Evolutionary conservation across 2,888 invertebrate genomes (phyloP), one percentile per base, ranked within the genome.

Genomic region (Drosophila setosimentum): DNA sequence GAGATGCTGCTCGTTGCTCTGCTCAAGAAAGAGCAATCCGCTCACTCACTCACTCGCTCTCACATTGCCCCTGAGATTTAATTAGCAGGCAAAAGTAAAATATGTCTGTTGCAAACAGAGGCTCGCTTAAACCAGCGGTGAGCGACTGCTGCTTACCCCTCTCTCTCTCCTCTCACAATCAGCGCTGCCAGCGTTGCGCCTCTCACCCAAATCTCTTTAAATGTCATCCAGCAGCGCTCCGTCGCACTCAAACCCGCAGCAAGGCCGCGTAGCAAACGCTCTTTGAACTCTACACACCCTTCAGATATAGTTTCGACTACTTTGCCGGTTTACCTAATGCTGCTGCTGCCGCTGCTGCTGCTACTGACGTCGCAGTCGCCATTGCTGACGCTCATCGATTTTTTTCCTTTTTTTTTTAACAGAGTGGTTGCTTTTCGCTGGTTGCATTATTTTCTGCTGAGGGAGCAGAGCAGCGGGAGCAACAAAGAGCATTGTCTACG

Each of bases 391-490:
- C 82, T 84, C 82, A 82, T 82, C 84, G 84, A 82, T 55, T 55
- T 54, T 54, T 54, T 54, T 40, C 10, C n/a, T 40, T 77, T 81
- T 85, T 16, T 82, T 89, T 90, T 85, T 83, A 85, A 90, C 83
- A 82, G 78, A 82, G 86, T 83, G 71, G 79, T 73, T 81, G 78
- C 69, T 78, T 83, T 83, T 71, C 68, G 61, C 65, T 68, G 70
- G 79, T 75, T 87, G 87, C 82, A 78, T 79, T 87, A 64, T 42
- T 18, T 11, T 6, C n/a, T 24, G 45, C 27, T 64, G 82, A 74
- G 83, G 87, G 80, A 89, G 87, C 89, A 76, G 89, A 83, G 83
- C 87, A 90, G 87, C 89, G 78, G 89, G 84, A 84, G 84, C 78
- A 87, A 82, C 89, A 66, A 78, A 88, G 89, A 88, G 89, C 78